Evolutionary conservation across 2,888 invertebrate species (phyloP).

Genomic region (Rapana venosa): DNA sequence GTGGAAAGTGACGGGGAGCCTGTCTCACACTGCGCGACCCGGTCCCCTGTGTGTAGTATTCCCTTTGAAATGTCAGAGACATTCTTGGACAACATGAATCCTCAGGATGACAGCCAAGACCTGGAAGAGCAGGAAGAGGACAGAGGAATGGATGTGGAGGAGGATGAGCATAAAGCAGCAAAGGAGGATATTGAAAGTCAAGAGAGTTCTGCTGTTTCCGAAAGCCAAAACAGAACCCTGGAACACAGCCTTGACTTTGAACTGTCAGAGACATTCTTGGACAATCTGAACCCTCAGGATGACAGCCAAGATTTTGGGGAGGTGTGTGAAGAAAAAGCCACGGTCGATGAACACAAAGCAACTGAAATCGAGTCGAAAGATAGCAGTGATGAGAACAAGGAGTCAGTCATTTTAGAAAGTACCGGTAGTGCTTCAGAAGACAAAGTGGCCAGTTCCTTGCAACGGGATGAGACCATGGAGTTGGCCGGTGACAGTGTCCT

Average conservation of each 20-base stretch:
- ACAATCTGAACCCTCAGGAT: conserved; percentile 33
- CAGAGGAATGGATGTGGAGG: not conserved
- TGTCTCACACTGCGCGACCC: not conserved
- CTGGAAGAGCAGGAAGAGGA: not conserved
- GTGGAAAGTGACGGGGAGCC: not conserved
- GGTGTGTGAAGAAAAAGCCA: not conserved
- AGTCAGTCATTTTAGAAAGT: not conserved
- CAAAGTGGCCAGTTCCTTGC: too few species aligned
- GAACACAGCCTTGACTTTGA: conserved; percentile 3
- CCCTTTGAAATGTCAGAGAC: conserved; percentile 31
- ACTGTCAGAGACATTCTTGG: conserved; percentile 35
- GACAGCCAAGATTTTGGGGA: not conserved
- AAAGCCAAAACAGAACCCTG: not conserved
- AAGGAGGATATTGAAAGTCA: not conserved
- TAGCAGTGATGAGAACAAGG: not conserved
- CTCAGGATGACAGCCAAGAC: conserved; percentile 24
- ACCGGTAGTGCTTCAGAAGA: not conserved
- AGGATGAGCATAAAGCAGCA: not conserved
- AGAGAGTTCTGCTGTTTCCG: too few species aligned
- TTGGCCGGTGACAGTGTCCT: not conserved
- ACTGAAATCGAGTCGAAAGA: not conserved
- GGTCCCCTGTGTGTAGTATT: not conserved
- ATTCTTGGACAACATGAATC: conserved; percentile 33
- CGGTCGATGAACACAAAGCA: not conserved
- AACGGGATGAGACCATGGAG: too few species aligned